phyloP scores from a whole-genome alignment of 2,888 invertebrate species.

The Caenorhabditis panamensis region DNA sequence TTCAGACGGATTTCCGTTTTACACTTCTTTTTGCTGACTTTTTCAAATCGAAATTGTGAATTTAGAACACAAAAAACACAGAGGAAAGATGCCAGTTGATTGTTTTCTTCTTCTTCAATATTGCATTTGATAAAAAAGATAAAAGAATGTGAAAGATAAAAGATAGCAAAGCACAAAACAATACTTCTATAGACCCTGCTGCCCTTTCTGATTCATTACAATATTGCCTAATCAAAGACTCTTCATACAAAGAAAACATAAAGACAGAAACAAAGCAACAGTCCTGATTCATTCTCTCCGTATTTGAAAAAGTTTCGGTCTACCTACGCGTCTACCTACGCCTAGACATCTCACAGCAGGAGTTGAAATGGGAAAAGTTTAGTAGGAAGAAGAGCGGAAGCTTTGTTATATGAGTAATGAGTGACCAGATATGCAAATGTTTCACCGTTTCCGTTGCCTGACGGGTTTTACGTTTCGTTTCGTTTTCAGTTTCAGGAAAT shows the following conservation, averaged over 20 bases:
- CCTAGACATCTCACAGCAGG: conserved; percentile 41
- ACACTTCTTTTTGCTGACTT: too few relatives aligned
- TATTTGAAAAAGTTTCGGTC: conserved; percentile 46
- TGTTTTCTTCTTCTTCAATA: too few relatives aligned
- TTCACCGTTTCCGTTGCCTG: not conserved
- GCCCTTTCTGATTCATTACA: not conserved
- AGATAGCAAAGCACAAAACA: not conserved
- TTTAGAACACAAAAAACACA: too few relatives aligned
- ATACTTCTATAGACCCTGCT: not conserved
- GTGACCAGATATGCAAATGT: conserved; percentile 55
- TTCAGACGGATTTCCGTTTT: too few relatives aligned
- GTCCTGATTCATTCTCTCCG: too few relatives aligned
- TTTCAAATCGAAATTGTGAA: too few relatives aligned
- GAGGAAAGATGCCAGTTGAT: not conserved
- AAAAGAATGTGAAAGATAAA: not conserved
- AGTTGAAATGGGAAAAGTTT: conserved; percentile 36
- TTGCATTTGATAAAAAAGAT: not conserved
- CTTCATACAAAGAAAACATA: not conserved
- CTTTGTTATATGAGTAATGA: conserved; percentile 56
- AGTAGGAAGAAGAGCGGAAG: not conserved
- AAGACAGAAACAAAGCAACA: not conserved
- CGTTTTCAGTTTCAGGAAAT: too few relatives aligned
- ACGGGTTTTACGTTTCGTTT: not conserved
- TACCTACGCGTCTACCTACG: too few relatives aligned
- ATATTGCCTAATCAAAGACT: not conserved